Evolutionary conservation across 1,140 invertebrate genomes (phyloP), one percentile per base, ranked within the genome.

Genomic region (Heterodera carotae): DNA sequence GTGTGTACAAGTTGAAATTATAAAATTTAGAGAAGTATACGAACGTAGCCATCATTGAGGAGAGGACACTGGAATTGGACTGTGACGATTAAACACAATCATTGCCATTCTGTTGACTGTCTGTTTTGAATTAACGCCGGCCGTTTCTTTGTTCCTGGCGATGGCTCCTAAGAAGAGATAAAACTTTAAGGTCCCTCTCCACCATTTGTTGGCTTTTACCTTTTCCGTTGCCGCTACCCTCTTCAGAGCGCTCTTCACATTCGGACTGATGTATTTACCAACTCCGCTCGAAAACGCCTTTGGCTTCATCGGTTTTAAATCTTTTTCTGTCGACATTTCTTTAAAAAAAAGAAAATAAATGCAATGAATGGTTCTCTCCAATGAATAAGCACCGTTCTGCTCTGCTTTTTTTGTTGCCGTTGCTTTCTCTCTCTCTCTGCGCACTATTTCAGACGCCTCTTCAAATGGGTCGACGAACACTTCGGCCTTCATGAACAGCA

Each of bases 391-490:
- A 27, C 59, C 59, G 59, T 29, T 62, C 6, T 62, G n/a, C 59
- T 4, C 3, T 62, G 4, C 29, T 22, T 25, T 34, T 66, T 34
- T 66, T 67, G 43, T 10, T 39, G 4, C 22, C 34, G 56, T 12
- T 12, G 48, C 36, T 31, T 39, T 36, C 66, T 82, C 34, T 59
- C 85, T 60, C 70, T 86, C 85, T 36, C 81, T 82, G 22, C 76
- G 60, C 4, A 86, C 71, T 71, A 76, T 74, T 33, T 76, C 78
- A 3, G 74, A 68, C 1, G 84, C 84, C 34, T 84, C 85, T 81
- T 86, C 85, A 59, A 86, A 85, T 48, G 85, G 85, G 77, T 86
- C 80, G 3, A 85, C 85, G 64, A 86, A 86, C 8, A 86, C 81
- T 76, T 86, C 80, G 29, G 85, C 82, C 39, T 69, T 66, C 70